Evolutionary conservation across 1,140 invertebrate species (phyloP), one percentile per base, ranked within the genome.

Genomic region (Saxidomus purpurata): DNA sequence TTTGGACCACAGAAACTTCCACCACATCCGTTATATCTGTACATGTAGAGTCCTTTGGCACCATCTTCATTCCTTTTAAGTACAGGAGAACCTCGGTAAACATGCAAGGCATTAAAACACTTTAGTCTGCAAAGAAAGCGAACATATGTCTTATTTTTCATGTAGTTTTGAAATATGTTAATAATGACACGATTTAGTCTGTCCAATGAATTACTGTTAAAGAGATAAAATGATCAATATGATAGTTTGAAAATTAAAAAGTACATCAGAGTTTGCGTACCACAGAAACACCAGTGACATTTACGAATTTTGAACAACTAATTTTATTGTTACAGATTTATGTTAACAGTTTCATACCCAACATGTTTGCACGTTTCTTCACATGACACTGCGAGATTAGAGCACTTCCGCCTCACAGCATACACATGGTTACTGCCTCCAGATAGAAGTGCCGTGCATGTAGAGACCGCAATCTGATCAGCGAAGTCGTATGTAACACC

Each of bases 391-490:
- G 71, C 71, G 6, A 76, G 40, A 25, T 28, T 47, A 3, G 71
- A 76, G 40, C 71, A 76, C 22, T 36, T 19, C n/a, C 71, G 38
- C 25, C 71, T 43, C 2, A 76, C 40, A 49, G 71, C 71, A 28
- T 76, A 76, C 17, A 76, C 40, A 36, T 76, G 71, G 40, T 43
- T 43, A 8, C 19, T 49, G 6, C 38, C 71, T 25, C 40, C 40
- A 0, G 71, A n/a, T 25, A 76, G 15, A 6, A 63, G 22, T 25
- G 71, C 38, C 17, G 71, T 43, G 25, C 71, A 76, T 1, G 71
- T 76, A 25, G 71, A 47, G 22, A 76, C 38, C 22, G 71, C 71
- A 40, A 76, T 43, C n/a, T 76, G 71, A 49, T 76, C 71, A 13
- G 71, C 71, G 40, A 76, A 76, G 25, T 76, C 71, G 38, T 76